Conservation (phyloP, 1,140 invertebrate genomes). For the Apis cerana region DNA sequence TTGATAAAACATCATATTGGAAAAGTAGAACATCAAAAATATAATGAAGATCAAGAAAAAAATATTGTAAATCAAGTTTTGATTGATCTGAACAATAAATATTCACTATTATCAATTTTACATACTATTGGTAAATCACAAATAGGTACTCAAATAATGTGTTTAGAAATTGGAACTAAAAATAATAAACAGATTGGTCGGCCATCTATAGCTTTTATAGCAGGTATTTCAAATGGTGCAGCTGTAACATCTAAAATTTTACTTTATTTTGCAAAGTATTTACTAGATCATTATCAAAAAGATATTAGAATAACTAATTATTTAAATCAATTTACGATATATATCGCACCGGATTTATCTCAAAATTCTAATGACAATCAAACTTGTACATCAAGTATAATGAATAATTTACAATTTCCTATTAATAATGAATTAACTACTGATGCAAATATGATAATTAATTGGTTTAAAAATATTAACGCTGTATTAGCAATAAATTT, state of each 20-base stretch:
- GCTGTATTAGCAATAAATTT: constrained; percentile 75
- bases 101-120: constrained; percentile 70
- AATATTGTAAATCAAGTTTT: constrained; percentile 64
- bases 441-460: constrained; percentile 65
- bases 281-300: constrained; percentile 70
- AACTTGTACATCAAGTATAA: constrained; percentile 64
- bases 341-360: constrained; percentile 73
- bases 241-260: constrained; percentile 73
- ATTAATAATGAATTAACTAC: constrained; percentile 48
- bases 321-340: constrained; percentile 71
- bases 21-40: constrained; percentile 18
- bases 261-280: constrained; percentile 68
- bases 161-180: constrained; percentile 70
- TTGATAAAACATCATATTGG: constrained; percentile 47
- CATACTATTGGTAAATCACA: constrained; percentile 67
- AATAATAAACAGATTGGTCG: constrained; percentile 55
- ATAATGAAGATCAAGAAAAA: constrained; percentile 23
- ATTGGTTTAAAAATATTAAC: constrained; percentile 75
- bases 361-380: constrained; percentile 58
- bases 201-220: constrained; percentile 73
- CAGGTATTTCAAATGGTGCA: constrained; percentile 69
- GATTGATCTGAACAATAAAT: constrained; percentile 70
- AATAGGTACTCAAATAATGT: constrained; percentile 64
- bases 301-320: constrained; percentile 63
- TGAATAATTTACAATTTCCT: constrained; percentile 63